A percentile compares a stretch with the other conserved stretches of the same genome.
These are phyloP conservation scores for Mus spretus DNA, from an alignment of 2,797 vertebrate species.

Conservation along the genomic window DNA sequence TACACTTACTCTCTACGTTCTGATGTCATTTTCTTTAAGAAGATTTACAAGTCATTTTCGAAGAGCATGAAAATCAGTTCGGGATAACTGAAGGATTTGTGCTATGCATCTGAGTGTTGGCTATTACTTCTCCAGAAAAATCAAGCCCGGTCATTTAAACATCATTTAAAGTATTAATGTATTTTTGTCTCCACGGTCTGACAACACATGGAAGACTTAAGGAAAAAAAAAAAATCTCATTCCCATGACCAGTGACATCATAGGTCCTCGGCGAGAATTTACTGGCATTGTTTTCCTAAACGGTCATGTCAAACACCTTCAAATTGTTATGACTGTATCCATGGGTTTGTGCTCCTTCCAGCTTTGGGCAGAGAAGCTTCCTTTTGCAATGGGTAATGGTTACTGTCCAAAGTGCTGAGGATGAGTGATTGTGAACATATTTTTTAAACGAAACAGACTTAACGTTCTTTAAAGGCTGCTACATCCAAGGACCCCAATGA, in stretches of 20 bases:
- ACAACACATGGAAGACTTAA: constrained; percentile 19
- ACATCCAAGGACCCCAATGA: not conserved
- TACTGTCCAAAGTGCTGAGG: not conserved
- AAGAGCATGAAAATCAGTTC: not conserved
- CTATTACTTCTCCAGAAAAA: constrained; percentile 53
- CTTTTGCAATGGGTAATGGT: not conserved
- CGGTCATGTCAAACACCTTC: not conserved
- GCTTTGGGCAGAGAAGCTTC: not conserved
- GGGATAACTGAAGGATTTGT: constrained; percentile 13
- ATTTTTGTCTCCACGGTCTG: constrained; percentile 29
- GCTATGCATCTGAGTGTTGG: not conserved
- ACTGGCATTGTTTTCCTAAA: not conserved
- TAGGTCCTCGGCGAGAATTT: not conserved
- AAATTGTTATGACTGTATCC: not conserved
- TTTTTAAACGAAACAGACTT: not conserved
- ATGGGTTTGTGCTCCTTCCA: not conserved
- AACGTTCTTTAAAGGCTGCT: constrained; percentile 50
- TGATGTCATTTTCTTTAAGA: constrained; percentile 14
- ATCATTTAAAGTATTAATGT: constrained; percentile 28
- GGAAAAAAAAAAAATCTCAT: not conserved
- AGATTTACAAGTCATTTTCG: constrained; percentile 54
- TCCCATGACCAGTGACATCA: not conserved
- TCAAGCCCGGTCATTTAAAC: constrained; percentile 40
- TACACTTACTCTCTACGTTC: not conserved
- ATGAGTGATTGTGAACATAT: not conserved